These are phyloP conservation scores for Patiria miniata DNA, from an alignment of 35 echinoderm and acorn worm species.

Conservation along the genomic window DNA sequence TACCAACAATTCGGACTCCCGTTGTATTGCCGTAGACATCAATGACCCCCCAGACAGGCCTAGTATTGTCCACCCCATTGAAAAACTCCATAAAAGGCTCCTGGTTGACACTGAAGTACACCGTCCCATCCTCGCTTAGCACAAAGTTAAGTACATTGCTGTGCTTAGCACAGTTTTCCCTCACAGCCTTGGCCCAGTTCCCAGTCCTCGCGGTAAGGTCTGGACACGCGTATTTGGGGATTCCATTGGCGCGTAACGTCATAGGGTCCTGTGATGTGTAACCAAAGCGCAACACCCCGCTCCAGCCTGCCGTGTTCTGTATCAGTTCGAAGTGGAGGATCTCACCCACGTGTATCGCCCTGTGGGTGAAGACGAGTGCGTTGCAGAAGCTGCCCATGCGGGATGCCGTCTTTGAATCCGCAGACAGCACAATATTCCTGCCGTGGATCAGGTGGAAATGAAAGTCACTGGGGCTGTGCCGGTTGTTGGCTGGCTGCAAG, in stretches of 20 bases:
- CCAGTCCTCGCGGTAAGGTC: slow-evolving; percentile 90
- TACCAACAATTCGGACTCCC: slow-evolving; percentile 88
- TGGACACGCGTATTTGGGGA: slow-evolving; percentile 95
- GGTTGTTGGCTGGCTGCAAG: background rate
- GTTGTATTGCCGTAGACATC: slow-evolving; percentile 99
- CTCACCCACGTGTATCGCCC: slow-evolving; percentile 61
- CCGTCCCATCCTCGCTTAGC: slow-evolving; percentile 71
- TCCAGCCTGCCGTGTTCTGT: slow-evolving; percentile 86
- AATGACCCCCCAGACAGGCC: slow-evolving; percentile 86
- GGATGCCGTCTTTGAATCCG: slow-evolving; percentile 57
- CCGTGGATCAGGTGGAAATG: slow-evolving; percentile 83
- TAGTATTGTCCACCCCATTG: slow-evolving; percentile 78
- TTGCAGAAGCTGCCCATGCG: slow-evolving; percentile 93
- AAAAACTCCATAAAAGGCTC: slow-evolving; percentile 80
- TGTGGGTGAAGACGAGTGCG: slow-evolving; percentile 85
- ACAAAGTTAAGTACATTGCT: slow-evolving; percentile 84
- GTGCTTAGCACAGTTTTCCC: slow-evolving; percentile 77
- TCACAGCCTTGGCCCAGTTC: slow-evolving; percentile 92
- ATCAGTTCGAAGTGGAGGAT: slow-evolving; percentile 69
- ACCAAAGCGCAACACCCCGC: slow-evolving; percentile 91
- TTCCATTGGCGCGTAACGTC: slow-evolving; percentile 30
- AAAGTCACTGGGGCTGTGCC: slow-evolving; percentile 38
- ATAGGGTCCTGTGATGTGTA: slow-evolving; percentile 80
- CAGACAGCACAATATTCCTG: slow-evolving; percentile 82
- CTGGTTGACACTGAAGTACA: slow-evolving; percentile 78